Percentiles rank a stretch among this genome's conserved stretches.
Conservation (phyloP, 2,888 invertebrate species). For the Stratiomys singularior region DNA sequence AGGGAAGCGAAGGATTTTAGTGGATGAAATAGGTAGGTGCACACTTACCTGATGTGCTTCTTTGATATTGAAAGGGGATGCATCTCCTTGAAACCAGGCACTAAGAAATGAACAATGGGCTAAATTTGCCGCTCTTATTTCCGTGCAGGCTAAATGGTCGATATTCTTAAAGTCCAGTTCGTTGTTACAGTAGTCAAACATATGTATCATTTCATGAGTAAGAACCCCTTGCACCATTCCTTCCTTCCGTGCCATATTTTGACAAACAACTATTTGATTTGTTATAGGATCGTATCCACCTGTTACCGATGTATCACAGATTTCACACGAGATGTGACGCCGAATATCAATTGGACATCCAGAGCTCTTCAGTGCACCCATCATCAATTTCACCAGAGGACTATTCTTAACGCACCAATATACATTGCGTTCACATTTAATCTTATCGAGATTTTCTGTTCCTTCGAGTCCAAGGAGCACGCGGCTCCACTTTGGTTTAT, state of each 20-base stretch:
- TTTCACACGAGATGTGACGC: slow-evolving; percentile 92
- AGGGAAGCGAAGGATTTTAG: too few species aligned
- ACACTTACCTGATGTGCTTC: slow-evolving; percentile 77
- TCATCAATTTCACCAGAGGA: slow-evolving; percentile 84
- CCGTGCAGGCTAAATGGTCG: slow-evolving; percentile 94
- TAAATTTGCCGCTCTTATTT: slow-evolving; percentile 93
- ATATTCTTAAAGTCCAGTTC: slow-evolving; percentile 89
- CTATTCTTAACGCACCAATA: slow-evolving; percentile 79
- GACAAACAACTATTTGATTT: slow-evolving; percentile 82
- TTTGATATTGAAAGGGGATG: slow-evolving; percentile 76
- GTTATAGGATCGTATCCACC: slow-evolving; percentile 73
- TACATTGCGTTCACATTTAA: slow-evolving; percentile 84
- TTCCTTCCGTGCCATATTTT: slow-evolving; percentile 79
- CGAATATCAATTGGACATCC: slow-evolving; percentile 80
- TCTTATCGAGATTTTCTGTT: slow-evolving; percentile 75
- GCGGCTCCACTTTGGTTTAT: slow-evolving; percentile 68
- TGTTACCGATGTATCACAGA: slow-evolving; percentile 83
- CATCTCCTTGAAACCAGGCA: slow-evolving; percentile 81
- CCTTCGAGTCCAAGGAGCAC: slow-evolving; percentile 74
- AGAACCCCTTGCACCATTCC: slow-evolving; percentile 80
- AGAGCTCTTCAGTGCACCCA: slow-evolving; percentile 78
- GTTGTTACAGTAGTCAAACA: slow-evolving; percentile 94
- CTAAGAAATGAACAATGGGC: slow-evolving; percentile 91
- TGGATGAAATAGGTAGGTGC: too few species aligned
- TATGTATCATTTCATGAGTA: slow-evolving; percentile 94